phyloP scores from a whole-genome alignment of 2,113 vertebrate species.

The Cyprinodon variegatus region DNA sequence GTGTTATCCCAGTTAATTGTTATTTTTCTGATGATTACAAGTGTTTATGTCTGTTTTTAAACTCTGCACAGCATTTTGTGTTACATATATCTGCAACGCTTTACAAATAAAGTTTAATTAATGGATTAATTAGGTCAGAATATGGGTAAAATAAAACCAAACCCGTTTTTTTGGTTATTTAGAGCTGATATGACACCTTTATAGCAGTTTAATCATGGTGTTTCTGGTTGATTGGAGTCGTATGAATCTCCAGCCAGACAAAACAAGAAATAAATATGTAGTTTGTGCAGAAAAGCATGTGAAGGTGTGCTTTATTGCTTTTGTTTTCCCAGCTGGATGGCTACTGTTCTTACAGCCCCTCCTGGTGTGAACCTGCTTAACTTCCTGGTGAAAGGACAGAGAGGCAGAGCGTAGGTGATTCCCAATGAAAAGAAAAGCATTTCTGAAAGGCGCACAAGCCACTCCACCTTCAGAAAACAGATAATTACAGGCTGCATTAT shows the following conservation, averaged over 20 bases:
- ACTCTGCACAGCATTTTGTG: too few relatives aligned
- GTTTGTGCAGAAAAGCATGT: conserved; percentile 11
- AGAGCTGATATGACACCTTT: conserved; percentile 37
- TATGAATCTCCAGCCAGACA: conserved; percentile 8
- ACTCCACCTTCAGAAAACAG: conserved; percentile 72
- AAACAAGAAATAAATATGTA: conserved; percentile 1
- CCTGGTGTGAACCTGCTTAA: conserved; percentile 63
- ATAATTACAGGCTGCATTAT: conserved; percentile 74
- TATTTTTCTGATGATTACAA: too few relatives aligned
- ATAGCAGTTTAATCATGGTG: conserved; percentile 24
- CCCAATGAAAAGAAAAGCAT: conserved; percentile 58
- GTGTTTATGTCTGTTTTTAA: too few relatives aligned
- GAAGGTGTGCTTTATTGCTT: conserved; percentile 34
- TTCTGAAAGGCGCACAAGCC: conserved; percentile 64
- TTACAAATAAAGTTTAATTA: too few relatives aligned
- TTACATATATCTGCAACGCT: too few relatives aligned
- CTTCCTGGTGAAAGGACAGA: conserved; percentile 46
- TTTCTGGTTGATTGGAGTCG: background rate
- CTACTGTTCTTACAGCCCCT: conserved; percentile 58
- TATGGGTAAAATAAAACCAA: too few relatives aligned
- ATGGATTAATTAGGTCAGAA: too few relatives aligned
- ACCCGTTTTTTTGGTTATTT: conserved; percentile 27
- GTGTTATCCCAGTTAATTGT: too few relatives aligned
- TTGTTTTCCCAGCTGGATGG: conserved; percentile 56
- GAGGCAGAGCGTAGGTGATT: conserved; percentile 52